A percentile compares a stretch with the other conserved stretches of the same genome.
Conservation (phyloP, 2,888 invertebrate species). For the Agonopterix subpropinquella region DNA sequence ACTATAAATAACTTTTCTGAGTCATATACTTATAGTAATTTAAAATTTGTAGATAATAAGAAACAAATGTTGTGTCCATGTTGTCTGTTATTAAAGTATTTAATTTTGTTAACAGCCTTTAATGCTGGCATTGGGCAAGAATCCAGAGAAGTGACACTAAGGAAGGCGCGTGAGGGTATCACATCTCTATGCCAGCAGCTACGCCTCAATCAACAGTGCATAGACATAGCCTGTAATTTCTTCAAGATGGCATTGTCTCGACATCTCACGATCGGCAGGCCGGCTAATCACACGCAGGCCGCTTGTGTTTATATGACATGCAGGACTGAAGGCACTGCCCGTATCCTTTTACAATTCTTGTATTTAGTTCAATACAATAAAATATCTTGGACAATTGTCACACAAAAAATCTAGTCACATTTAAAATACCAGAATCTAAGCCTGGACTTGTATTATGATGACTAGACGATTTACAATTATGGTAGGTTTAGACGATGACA, state of each 20-base stretch:
- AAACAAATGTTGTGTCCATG: too few relatives aligned
- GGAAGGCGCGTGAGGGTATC: slow-evolving; percentile 91
- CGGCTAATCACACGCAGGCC: slow-evolving; percentile 92
- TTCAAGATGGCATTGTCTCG: slow-evolving; percentile 92
- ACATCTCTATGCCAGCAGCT: slow-evolving; percentile 91
- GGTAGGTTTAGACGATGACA: too few relatives aligned
- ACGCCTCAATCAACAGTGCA: slow-evolving; percentile 90
- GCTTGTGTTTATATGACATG: slow-evolving; percentile 99
- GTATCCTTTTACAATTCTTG: slow-evolving; percentile 77
- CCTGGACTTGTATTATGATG: too few relatives aligned
- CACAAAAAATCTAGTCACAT: too few relatives aligned
- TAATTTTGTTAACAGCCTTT: slow-evolving; percentile 73
- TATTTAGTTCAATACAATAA: not conserved
- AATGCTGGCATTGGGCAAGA: slow-evolving; percentile 89
- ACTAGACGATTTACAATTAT: too few relatives aligned
- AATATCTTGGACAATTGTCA: too few relatives aligned
- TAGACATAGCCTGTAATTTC: slow-evolving; percentile 95
- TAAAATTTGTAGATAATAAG: too few relatives aligned
- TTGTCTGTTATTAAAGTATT: slow-evolving; percentile 1
- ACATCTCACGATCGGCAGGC: slow-evolving; percentile 93
- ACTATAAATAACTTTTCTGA: too few relatives aligned
- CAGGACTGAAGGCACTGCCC: slow-evolving; percentile 94
- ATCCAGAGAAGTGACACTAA: slow-evolving; percentile 93
- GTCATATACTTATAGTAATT: too few relatives aligned
- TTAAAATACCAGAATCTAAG: too few relatives aligned